Conservation (phyloP, 2,888 invertebrate genomes). For the Epinotia nisella region DNA sequence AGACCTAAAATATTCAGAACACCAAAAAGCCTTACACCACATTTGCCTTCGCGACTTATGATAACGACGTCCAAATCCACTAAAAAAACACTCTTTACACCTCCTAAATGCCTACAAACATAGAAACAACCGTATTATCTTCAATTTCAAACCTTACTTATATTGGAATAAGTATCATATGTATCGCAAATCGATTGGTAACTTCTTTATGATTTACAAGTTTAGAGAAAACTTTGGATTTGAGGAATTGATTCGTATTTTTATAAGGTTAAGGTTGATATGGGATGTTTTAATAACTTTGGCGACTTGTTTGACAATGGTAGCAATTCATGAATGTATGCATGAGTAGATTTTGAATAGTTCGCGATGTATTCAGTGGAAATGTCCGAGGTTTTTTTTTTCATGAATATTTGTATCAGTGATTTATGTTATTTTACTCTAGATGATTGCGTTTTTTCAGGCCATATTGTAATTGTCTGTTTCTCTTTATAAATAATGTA, state of each 20-base stretch:
- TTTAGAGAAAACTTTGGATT: not conserved
- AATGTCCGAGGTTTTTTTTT: slow-evolving; percentile 47
- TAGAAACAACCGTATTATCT: not conserved
- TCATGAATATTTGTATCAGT: slow-evolving; percentile 51
- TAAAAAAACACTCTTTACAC: slow-evolving; percentile 49
- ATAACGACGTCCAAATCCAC: slow-evolving; percentile 48
- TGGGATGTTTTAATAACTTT: not conserved
- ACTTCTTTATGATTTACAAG: slow-evolving; percentile 50
- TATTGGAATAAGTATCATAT: slow-evolving; percentile 41
- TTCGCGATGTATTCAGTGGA: slow-evolving; percentile 47
- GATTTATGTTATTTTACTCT: slow-evolving; percentile 49
- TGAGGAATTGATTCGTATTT: not conserved
- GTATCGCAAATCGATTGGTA: slow-evolving; percentile 47
- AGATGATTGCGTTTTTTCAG: slow-evolving; percentile 43
- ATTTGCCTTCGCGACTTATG: slow-evolving; percentile 46
- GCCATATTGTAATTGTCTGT: slow-evolving; percentile 34
- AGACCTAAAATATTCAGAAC: slow-evolving; percentile 43
- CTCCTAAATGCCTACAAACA: slow-evolving; percentile 34
- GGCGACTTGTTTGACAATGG: slow-evolving; percentile 50
- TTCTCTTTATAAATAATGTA: slow-evolving; percentile 37
- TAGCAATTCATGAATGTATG: slow-evolving; percentile 54
- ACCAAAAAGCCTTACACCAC: slow-evolving; percentile 42
- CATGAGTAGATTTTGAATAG: slow-evolving; percentile 52
- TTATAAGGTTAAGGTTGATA: not conserved
- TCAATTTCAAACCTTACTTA: slow-evolving; percentile 38